A percentile compares a stretch with the other conserved stretches of the same genome.
These are phyloP conservation scores for Melieria omissa DNA, from an alignment of 2,888 invertebrate species.

Conservation along the genomic window DNA sequence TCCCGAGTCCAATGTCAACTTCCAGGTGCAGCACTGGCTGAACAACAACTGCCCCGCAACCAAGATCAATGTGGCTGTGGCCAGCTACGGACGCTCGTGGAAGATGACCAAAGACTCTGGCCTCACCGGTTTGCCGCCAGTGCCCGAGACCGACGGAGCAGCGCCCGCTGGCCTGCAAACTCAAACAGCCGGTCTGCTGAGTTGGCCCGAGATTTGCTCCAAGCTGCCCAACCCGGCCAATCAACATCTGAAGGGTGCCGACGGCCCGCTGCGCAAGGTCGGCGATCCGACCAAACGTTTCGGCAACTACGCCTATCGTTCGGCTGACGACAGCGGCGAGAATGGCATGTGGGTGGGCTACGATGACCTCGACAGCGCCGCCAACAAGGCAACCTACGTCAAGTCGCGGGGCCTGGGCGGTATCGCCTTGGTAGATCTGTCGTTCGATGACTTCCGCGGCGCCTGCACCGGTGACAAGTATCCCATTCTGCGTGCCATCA, in stretches of 20 bases:
- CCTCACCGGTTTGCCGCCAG: slow-evolving; percentile 81
- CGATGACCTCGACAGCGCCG: slow-evolving; percentile 85
- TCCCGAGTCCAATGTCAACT: slow-evolving; percentile 76
- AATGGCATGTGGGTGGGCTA: slow-evolving; percentile 84
- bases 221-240: slow-evolving; percentile 77
- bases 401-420: slow-evolving; percentile 82
- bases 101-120: slow-evolving; percentile 79
- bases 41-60: slow-evolving; percentile 71
- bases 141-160: slow-evolving; percentile 74
- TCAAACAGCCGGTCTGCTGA: slow-evolving; percentile 75
- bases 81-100: slow-evolving; percentile 82
- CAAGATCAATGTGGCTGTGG: slow-evolving; percentile 76
- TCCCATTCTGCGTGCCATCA: slow-evolving; percentile 81
- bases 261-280: slow-evolving; percentile 77
- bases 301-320: slow-evolving; percentile 81
- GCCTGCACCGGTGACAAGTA: slow-evolving; percentile 83
- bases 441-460: slow-evolving; percentile 84
- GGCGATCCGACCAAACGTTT: slow-evolving; percentile 84
- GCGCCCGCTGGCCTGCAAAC: slow-evolving; percentile 80
- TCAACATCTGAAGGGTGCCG: slow-evolving; percentile 72
- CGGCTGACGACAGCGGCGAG: slow-evolving; percentile 74
- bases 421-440: slow-evolving; percentile 79
- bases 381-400: slow-evolving; percentile 79
- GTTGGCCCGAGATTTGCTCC: slow-evolving; percentile 84
- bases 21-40: slow-evolving; percentile 75